phyloP scores from a whole-genome alignment of 2,797 vertebrate species.

The Ambastaia sidthimunki region DNA sequence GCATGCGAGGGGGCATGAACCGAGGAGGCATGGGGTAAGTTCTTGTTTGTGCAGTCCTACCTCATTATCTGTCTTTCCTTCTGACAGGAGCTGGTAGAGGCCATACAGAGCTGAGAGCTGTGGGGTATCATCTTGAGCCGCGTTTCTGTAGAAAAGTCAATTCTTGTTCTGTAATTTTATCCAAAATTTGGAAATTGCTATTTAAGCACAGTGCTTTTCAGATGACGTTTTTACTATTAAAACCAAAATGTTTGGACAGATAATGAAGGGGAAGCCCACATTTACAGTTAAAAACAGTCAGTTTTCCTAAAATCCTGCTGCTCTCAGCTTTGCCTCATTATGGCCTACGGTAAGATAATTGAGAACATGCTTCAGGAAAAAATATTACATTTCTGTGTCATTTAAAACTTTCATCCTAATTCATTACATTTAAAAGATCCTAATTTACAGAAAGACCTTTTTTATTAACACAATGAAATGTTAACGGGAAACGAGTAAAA shows the following conservation, averaged over 20 bases:
- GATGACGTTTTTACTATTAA: too few species aligned
- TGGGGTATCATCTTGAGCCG: background rate
- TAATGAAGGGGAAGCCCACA: background rate
- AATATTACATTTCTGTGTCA: background rate
- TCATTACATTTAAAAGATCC: too few species aligned
- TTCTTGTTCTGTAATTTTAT: too few species aligned
- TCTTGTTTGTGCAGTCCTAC: conserved; percentile 16
- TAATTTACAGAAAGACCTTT: background rate
- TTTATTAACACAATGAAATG: background rate
- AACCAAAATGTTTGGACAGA: too few species aligned
- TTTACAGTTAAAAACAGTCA: background rate
- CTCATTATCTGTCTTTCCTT: conserved; percentile 31
- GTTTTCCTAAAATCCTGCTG: background rate
- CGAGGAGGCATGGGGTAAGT: conserved; percentile 91
- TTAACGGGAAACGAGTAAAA: background rate
- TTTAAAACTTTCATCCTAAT: background rate
- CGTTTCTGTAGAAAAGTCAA: background rate
- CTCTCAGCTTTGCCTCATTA: conserved; percentile 56
- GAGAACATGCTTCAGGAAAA: conserved; percentile 27
- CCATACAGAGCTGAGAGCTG: conserved; percentile 61
- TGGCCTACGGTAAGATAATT: conserved; percentile 62
- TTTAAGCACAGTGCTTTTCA: too few species aligned
- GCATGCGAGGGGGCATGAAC: conserved; percentile 69
- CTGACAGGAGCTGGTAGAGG: conserved; percentile 51
- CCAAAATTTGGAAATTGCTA: background rate